Evolutionary conservation across 2,888 invertebrate genomes (phyloP), one percentile per base, ranked within the genome.

Genomic region (Drosophila ustulata): DNA sequence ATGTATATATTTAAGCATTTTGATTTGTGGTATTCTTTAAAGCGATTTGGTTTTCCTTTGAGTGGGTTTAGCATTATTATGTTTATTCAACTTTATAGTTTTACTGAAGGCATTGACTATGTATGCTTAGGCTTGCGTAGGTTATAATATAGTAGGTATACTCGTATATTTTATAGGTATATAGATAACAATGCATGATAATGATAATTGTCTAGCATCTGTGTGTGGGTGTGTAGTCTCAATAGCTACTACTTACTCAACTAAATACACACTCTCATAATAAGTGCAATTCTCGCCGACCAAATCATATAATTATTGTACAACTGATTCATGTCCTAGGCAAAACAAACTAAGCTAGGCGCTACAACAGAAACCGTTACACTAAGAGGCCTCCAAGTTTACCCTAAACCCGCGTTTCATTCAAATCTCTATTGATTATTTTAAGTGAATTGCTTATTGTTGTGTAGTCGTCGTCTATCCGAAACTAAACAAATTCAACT

Each of bases 331-430:
- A 61, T 46, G 65, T 56, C 26, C 68, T 66, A 68, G 57, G 76
- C 77, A 78, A 74, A 64, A 25, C 52, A 70, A 81, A 83, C 55
- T 70, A 86, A 73, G 76, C 78, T 78, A 80, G 80, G 78, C 76
- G 70, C 72, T 80, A 82, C 78, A 80, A 87, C 75, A 85, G 85
- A 85, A 85, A 87, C 85, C 85, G 79, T 85, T 84, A 77, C 63
- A 88, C 85, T 80, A 85, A 85, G 88, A 85, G 85, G 88, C 85
- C 69, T 79, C 67, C 74, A 66, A 75, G 70, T 74, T 82, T 63
- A 82, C 58, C 71, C 72, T 84, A 80, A 50, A 84, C 81, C 84
- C 78, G 82, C 75, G 70, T 75, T 70, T 56, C 68, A 28, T 84
- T 70, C 61, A 66, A 58, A 46, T 41, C 34, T 46, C 46, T 53